These are phyloP conservation scores for Nomada lathburiana DNA, from an alignment of 2,888 invertebrate species.

Conservation along the genomic window DNA sequence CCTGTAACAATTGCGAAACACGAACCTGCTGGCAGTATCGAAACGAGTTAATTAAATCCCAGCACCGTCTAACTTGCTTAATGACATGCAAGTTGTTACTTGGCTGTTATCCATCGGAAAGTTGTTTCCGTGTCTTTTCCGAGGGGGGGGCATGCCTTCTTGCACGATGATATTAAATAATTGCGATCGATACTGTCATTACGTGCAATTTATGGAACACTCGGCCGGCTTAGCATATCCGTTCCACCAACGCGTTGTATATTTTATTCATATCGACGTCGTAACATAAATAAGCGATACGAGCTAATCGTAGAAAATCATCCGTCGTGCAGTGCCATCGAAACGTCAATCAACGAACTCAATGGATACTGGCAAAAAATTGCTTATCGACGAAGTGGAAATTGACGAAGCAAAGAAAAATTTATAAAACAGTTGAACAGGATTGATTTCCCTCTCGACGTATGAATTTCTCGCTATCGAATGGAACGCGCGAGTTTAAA, in stretches of 20 bases:
- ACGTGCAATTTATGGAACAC: background rate
- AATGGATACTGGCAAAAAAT: too few relatives aligned
- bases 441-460: too few relatives aligned
- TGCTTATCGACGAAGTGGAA: too few relatives aligned
- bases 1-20: conserved; percentile 46
- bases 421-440: too few relatives aligned
- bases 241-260: too few relatives aligned
- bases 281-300: background rate
- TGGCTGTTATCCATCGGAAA: conserved; percentile 46
- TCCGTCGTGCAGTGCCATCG: too few relatives aligned
- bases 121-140: conserved; percentile 19
- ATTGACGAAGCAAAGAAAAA: too few relatives aligned
- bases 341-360: too few relatives aligned
- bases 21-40: conserved; percentile 48
- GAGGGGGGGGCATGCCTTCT: background rate
- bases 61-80: conserved; percentile 51
- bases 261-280: too few relatives aligned
- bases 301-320: background rate
- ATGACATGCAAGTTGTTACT: conserved; percentile 53
- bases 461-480: too few relatives aligned
- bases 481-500: too few relatives aligned
- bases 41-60: conserved; percentile 69
- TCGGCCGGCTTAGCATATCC: too few relatives aligned
- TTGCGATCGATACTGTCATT: background rate
- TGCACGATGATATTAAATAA: background rate